Evolutionary conservation across 2,797 vertebrate species (phyloP), one percentile per base, ranked within the genome.

Genomic region (Adelosebastes latens): DNA sequence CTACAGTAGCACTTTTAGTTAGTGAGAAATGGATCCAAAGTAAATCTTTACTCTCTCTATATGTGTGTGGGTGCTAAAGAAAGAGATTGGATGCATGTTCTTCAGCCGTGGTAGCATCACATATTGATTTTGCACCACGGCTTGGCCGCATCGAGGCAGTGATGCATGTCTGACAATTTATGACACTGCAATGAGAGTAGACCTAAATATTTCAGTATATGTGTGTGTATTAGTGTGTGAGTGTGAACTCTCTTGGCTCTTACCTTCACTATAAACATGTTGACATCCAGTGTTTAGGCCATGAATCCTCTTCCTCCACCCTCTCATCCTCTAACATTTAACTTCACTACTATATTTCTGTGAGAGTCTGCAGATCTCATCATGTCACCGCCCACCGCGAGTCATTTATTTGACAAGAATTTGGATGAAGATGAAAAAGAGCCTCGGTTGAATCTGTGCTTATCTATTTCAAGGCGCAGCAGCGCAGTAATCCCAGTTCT

Each of bases 51-150:
- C 65, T 59, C 16, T 74, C 8, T 70, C 29, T 53, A 22, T 55
- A n/a, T 81, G 32, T 58, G 34, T 66, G 27, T 58, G 27, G 60
- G 11, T 14, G 36, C 25, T 80, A 24, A 49, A 74, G 60, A 13
- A 72, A 55, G 16, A 75, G 22, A 53, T 22, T 68, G 67, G 64
- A 72, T 79, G 52, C 65, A 78, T 82, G 67, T 87, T 82, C 18
- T 58, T 67, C 29, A 58, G 62, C 80, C 16, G 42, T 63, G 36
- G 68, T 39, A 85, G 42, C 75, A 78, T 83, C 81, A 84, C 68
- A 11, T 84, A 91, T 93, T 89, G 93, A 95, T 93, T 93, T 88
- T 79, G 81, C 72, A 79, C 60, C 77, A 22, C 72, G 32, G 69
- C 68, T 55, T 52, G 29, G 66, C 61, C 78, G 59, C 85, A 82